phyloP scores from a whole-genome alignment of 1,140 invertebrate genomes.

The Aradophagus sp. region DNA sequence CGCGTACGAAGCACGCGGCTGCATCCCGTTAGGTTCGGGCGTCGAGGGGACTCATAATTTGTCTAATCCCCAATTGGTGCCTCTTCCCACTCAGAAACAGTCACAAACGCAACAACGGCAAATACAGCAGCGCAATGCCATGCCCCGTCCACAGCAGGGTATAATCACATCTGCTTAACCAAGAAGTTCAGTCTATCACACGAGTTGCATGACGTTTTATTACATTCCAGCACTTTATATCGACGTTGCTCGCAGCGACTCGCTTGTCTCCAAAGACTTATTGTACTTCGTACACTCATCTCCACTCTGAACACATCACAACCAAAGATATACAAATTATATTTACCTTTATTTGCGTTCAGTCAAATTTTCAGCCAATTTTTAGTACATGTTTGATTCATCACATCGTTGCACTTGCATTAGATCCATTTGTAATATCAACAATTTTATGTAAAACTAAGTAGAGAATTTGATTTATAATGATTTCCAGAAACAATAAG shows the following conservation, averaged over 20 bases:
- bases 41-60: slow-evolving; percentile 72
- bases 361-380: no score
- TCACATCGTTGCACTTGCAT: no score
- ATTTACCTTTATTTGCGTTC: no score
- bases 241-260: slow-evolving; percentile 16
- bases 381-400: no score
- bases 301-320: no score
- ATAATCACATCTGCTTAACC: slow-evolving; percentile 50
- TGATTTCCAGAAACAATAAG: no score
- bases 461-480: no score
- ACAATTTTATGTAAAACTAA: no score
- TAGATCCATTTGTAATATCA: no score
- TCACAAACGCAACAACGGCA: slow-evolving; percentile 72
- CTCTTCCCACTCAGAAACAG: slow-evolving; percentile 71
- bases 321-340: no score
- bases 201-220: slow-evolving; percentile 62
- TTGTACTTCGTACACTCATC: no score
- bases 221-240: slow-evolving; percentile 36
- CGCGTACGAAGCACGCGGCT: slow-evolving; percentile 88
- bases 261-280: slow-evolving; percentile 15
- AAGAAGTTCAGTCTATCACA: slow-evolving; percentile 20
- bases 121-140: slow-evolving; percentile 68
- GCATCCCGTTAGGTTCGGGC: slow-evolving; percentile 81
- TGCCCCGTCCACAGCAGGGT: slow-evolving; percentile 70
- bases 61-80: slow-evolving; percentile 73